Base-by-base conservation (phyloP, 2,113 vertebrate genomes). In the Hippocampus guttulatus region DNA sequence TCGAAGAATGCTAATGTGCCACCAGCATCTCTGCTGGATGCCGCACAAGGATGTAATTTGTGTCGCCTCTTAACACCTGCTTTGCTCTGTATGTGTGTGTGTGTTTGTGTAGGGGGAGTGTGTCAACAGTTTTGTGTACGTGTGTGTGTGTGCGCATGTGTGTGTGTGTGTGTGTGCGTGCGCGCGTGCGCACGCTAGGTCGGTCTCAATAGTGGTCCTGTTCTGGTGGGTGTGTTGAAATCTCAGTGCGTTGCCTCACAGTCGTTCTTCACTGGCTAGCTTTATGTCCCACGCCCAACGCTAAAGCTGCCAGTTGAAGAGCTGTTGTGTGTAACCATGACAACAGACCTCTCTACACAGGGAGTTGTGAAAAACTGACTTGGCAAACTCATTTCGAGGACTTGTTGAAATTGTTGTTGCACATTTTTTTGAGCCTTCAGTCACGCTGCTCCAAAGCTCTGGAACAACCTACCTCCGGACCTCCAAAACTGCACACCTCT, bases 261-360 rank as follows among this genome's bases (percentile, higher is more conserved):
- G 88, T 93, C 93, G 93, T 93, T 94, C 93, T 94, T 93, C 93
- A 92, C 91, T 94, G 92, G 93, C 93, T 93, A 94, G 93, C 93
- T 94, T 94, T 94, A 93, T 90, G 89, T 91, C 87, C 81, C 75
- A 67, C 82, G 38, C 70, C 86, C 74, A 70, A 67, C 55, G 72
- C 87, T 93, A 92, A 94, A 94, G 93, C 93, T 94, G 92, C 93
- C 93, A 94, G 92, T 93, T 93, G 93, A 94, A 94, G 92, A 94
- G 90, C 93, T 94, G 92, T 93, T 94, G 93, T 94, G 93, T 92
- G 92, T 90, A 90, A 93, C 92, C 89, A 91, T 91, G 85, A 91
- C 92, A 88, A 91, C 91, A 81, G 75, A 77, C 70, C 55, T 71
- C 80, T 80, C 55, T n/a, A 45, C 75, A 71, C 45, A 82, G 58